Evolutionary conservation across 2,888 invertebrate genomes (phyloP).

Genomic region (Cephus spinipes): DNA sequence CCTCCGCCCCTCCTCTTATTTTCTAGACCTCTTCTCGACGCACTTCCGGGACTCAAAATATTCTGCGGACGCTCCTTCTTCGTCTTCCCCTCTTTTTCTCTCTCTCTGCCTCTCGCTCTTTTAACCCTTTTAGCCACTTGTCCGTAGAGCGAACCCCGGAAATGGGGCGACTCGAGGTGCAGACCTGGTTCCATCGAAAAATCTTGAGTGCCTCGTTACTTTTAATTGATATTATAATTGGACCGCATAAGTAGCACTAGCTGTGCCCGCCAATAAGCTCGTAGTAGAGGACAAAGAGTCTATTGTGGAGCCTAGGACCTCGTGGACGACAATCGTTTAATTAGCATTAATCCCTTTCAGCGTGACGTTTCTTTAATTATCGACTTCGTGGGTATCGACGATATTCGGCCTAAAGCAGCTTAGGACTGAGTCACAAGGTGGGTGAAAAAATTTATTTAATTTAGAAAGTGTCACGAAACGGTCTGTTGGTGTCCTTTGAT

Average conservation of each 20-base stretch:
- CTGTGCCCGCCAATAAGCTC: background rate
- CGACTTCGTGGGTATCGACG: background rate
- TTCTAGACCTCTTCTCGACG: slow-evolving; percentile 19
- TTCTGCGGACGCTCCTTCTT: background rate
- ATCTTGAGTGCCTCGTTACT: slow-evolving; percentile 46
- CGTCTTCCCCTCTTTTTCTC: background rate
- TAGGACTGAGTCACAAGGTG: background rate
- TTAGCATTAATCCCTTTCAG: background rate
- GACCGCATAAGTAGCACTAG: slow-evolving; percentile 7
- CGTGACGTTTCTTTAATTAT: background rate
- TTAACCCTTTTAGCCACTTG: background rate
- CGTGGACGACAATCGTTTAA: background rate
- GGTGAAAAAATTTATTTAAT: background rate
- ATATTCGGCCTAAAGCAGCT: background rate
- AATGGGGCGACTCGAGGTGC: background rate
- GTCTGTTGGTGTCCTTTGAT: background rate
- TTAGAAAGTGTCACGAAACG: background rate
- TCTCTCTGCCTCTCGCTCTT: background rate
- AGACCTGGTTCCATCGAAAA: slow-evolving; percentile 17
- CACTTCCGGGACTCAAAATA: slow-evolving; percentile 23
- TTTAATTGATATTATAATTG: slow-evolving; percentile 55
- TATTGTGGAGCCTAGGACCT: background rate
- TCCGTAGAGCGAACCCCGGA: background rate
- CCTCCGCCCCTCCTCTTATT: background rate
- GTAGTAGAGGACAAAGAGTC: background rate